Conservation (phyloP, 2,888 invertebrate species). For the Aquatica leii region DNA sequence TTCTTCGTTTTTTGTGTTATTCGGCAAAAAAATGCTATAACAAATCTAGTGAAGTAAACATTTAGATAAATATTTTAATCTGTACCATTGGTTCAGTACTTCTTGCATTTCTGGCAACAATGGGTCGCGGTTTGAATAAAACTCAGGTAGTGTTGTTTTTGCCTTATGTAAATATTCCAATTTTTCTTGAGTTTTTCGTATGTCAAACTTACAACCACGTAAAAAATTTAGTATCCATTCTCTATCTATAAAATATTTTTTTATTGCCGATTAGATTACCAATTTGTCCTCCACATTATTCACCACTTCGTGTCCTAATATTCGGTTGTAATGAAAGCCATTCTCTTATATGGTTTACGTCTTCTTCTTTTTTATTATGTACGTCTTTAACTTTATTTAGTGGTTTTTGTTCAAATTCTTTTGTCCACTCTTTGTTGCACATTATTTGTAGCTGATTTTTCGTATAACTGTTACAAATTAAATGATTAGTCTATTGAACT, state of each 20-base stretch:
- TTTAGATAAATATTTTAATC: neutral
- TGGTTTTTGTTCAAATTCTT: conserved; percentile 1
- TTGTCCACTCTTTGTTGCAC: neutral
- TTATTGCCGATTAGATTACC: too few species aligned
- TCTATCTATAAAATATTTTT: conserved; percentile 57
- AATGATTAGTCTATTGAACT: too few species aligned
- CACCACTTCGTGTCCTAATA: neutral
- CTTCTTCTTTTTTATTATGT: neutral
- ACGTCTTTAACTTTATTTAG: conserved; percentile 1
- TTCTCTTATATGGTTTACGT: neutral
- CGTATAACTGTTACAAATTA: too few species aligned
- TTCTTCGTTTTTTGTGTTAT: neutral
- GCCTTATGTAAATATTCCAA: conserved; percentile 67
- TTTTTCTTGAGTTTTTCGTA: conserved; percentile 65
- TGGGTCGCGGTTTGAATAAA: conserved; percentile 64
- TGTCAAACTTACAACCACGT: conserved; percentile 65
- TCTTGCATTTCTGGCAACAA: conserved; percentile 46
- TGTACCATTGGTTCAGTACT: conserved; percentile 59
- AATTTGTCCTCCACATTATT: neutral
- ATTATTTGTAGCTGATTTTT: too few species aligned
- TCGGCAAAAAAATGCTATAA: too few species aligned
- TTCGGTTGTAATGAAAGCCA: conserved; percentile 3
- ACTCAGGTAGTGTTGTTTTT: conserved; percentile 66
- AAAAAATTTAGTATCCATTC: conserved; percentile 65
- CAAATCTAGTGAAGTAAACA: neutral